These are phyloP conservation scores for Protobothrops flavoviridis DNA, from an alignment of 2,113 vertebrate species.

Conservation along the genomic window DNA sequence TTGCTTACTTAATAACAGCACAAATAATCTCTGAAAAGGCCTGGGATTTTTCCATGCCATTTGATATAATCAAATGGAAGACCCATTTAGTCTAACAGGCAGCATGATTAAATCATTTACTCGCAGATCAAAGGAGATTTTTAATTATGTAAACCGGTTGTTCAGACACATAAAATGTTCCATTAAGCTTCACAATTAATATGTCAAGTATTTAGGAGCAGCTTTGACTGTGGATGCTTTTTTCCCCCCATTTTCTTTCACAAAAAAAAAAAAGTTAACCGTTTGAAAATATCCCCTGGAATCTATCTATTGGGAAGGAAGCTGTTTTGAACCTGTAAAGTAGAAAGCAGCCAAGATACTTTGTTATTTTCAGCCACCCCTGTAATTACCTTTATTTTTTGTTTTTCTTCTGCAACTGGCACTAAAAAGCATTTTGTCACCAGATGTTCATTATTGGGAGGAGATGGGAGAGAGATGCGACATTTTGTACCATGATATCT, in stretches of 20 bases:
- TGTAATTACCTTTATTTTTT: constrained; percentile 38
- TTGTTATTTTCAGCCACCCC: constrained; percentile 61
- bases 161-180: constrained; percentile 75
- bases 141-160: constrained; percentile 79
- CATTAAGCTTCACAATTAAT: constrained; percentile 76
- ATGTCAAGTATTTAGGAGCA: constrained; percentile 72
- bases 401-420: constrained; percentile 37
- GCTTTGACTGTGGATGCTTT: constrained; percentile 15
- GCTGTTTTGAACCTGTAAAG: constrained; percentile 63
- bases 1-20: constrained; percentile 63
- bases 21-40: constrained; percentile 63
- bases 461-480: not conserved
- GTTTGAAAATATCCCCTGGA: constrained; percentile 63
- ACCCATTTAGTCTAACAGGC: constrained; percentile 74
- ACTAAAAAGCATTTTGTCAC: constrained; percentile 66
- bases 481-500: constrained; percentile 31
- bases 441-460: constrained; percentile 74
- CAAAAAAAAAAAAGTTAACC: constrained; percentile 55
- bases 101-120: constrained; percentile 78
- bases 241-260: constrained; percentile 20
- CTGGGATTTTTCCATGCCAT: constrained; percentile 70
- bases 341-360: constrained; percentile 60
- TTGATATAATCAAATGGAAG: constrained; percentile 75
- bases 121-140: constrained; percentile 77
- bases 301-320: constrained; percentile 60